Base-by-base conservation (phyloP, 35 echinoderm and acorn worm genomes). In the Nesometra sesokonis region DNA sequence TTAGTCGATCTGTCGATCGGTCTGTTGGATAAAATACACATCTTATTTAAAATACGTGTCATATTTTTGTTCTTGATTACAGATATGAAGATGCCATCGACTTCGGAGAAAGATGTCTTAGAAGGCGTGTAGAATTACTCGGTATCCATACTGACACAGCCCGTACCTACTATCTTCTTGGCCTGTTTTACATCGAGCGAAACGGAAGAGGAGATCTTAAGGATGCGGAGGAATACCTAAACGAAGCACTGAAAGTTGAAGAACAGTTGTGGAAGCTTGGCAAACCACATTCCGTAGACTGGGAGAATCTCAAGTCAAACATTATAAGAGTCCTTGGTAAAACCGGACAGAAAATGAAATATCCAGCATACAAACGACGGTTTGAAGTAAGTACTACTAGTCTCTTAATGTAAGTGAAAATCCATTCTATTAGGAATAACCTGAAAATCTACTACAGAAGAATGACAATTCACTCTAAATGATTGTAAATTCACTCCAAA, bases 61-160 rank as follows among this genome's bases (percentile, higher is more conserved):
- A n/a, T n/a, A n/a, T n/a, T n/a, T n/a, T n/a, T n/a, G n/a, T 80
- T 19, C 77, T 30, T 29, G 4, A 5, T 27, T 29, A 17, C 79
- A 99, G 96, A 32, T 99, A 92, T 39, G 90, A 94, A 43, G 92
- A 94, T 90, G 92, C 96, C 0, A 78, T 92, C 8, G 86, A 88
- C 33, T 87, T 94, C 23, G 96, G 93, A 35, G 84, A 32, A 32
- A 82, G 83, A 31, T 93, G 93, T 34, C 77, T 94, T 80, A 86
- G 93, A 39, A 93, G 96, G 0, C 89, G 96, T 3, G 86, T 90
- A 30, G 32, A 57, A 3, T 33, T 94, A n/a, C 76, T 94, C 3
- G 92, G 85, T 0, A 79, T 78, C 17, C 90, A 91, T 77, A 90
- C 87, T 27, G 78, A 90, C 31, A 99, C 96, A 30, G 96, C 93